Base-by-base conservation (phyloP, 1,140 invertebrate genomes). In the Rhagoletis zephyria region DNA sequence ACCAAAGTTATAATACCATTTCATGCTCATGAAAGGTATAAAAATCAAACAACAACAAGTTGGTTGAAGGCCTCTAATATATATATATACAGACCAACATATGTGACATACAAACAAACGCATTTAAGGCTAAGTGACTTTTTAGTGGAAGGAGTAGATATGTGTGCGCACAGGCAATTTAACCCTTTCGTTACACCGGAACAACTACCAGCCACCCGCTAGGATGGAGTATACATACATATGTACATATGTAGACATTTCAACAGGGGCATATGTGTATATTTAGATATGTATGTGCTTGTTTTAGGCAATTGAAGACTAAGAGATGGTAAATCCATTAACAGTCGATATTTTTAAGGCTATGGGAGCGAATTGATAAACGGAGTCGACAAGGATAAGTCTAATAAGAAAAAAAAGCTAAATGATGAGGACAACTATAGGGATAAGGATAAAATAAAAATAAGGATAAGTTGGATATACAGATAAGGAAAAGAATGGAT, bases 111-210 rank as follows among this genome's bases (percentile, higher is more conserved):
- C 30, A 30, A 30, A 30, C 30, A 30, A 30, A 51, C 10, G 4
- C 5, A 65, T 81, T 45, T 51, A 48, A 40, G 16, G 14, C 1
- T 40, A 48, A 67, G n/a, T 48, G 45, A 19, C 51, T 56, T 19
- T 81, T 51, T 19, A 56, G 30, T 59, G 74, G 45, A 9, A 30
- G n/a, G 74, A n/a, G 74, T 9, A 81, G 30, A 30, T 30, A 30
- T 30, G 30, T 30, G 30, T 30, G 30, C 7, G 74, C 48, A 51
- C 74, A 81, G 51, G 74, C 74, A 81, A 81, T 81, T 81, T 81
- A 81, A 81, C 74, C 74, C 74, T 81, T 81, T 81, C n/a, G 74
- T 81, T 81, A 19, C 74, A 56, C 74, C 74, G 45, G 74, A 3
- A 56, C 42, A 81, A 14, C 16, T 14, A 63, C 61, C 61, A 63